A percentile compares a stretch with the other conserved stretches of the same genome.
These are phyloP conservation scores for Plemyria rubiginata DNA, from an alignment of 2,888 invertebrate species.

Conservation along the genomic window DNA sequence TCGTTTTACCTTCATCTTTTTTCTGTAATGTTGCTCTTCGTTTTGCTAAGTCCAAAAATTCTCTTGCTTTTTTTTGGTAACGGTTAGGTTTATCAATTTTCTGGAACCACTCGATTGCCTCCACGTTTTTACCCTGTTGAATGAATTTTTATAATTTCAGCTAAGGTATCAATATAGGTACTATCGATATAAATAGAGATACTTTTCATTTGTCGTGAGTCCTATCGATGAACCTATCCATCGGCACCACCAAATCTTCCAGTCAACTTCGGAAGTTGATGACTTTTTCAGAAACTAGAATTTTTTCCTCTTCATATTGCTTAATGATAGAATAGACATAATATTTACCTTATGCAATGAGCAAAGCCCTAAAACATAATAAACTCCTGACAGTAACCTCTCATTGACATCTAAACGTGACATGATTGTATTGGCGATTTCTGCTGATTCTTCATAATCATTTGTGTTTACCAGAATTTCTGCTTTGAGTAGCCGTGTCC, in stretches of 20 bases:
- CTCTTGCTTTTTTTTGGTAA: conserved; percentile 94
- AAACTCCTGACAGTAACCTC: conserved; percentile 94
- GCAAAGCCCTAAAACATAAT: conserved; percentile 95
- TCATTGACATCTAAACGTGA: conserved; percentile 90
- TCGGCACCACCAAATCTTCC: too few relatives aligned
- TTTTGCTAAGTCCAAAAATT: conserved; percentile 87
- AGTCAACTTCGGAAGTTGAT: too few relatives aligned
- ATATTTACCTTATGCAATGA: conserved; percentile 90
- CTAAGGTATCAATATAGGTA: too few relatives aligned
- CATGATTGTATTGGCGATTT: conserved; percentile 92
- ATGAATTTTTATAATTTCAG: too few relatives aligned
- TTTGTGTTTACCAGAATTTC: conserved; percentile 94
- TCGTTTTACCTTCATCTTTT: conserved; percentile 91
- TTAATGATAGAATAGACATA: too few relatives aligned
- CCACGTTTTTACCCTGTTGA: not conserved
- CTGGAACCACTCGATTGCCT: not conserved
- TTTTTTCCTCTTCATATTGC: too few relatives aligned
- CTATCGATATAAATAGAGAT: too few relatives aligned
- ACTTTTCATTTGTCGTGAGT: too few relatives aligned
- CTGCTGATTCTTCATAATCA: conserved; percentile 93
- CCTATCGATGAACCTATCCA: too few relatives aligned
- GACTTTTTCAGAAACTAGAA: too few relatives aligned
- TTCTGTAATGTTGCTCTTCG: conserved; percentile 89
- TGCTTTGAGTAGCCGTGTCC: conserved; percentile 92
- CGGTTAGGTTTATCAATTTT: conserved; percentile 94